Evolutionary conservation across 2,113 vertebrate genomes (phyloP), one percentile per base, ranked within the genome.

Genomic region (Australoheros scitulus): DNA sequence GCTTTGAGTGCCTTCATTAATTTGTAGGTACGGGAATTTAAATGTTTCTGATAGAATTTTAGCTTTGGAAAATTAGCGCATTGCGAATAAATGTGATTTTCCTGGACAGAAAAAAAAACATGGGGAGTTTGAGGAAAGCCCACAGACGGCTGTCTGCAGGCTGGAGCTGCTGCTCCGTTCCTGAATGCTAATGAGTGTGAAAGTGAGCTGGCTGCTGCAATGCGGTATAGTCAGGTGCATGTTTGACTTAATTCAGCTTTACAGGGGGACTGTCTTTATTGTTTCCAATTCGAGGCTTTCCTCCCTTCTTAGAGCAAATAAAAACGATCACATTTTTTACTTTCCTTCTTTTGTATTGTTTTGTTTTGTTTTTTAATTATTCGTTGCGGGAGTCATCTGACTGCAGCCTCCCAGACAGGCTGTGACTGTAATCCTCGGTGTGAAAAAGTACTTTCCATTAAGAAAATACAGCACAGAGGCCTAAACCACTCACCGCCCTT

Each of bases 101-200:
- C 56, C 57, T 58, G 58, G 9, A 43, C 2, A 32, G 20, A 60
- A 17, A 29, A 43, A 64, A 29, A 26, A 26, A 22, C 41, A 50
- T 24, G 13, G 20, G 70, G 61, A 6, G 22, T 77, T 85, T 87
- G 86, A 91, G 87, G 91, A 43, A 92, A 89, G 81, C 86, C 85
- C 82, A 61, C 81, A 57, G 90, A 79, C 52, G 32, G 59, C 57
- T 72, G 86, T 92, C 72, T 86, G 87, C 32, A 83, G 70, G 84
- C 77, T 77, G 80, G 59, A 78, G 79, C 79, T 68, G 84, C 79
- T 81, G 88, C 80, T 87, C 70, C 80, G 81, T 83, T 59, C 83
- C 79, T 92, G 93, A 94, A 95, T 96, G 90, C 91, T 95, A 94
- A 96, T 94, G 89, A 95, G 93, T 65, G 85, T 79, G 91, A 89